Percentiles rank a stretch among this genome's conserved stretches.
These are phyloP conservation scores for Nomada fabriciana DNA, from an alignment of 2,888 invertebrate species.

Conservation along the genomic window DNA sequence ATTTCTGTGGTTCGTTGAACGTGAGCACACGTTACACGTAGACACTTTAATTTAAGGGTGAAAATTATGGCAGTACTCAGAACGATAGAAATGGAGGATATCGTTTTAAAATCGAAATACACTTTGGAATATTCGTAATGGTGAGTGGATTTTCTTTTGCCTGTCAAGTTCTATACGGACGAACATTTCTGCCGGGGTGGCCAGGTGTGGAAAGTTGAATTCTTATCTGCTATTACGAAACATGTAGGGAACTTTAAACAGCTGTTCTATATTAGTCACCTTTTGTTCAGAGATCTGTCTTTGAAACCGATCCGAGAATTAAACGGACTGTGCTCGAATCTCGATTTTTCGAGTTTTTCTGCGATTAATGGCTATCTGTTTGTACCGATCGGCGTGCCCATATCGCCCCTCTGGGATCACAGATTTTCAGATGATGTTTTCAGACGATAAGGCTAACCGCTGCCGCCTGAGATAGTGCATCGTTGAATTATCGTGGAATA, in stretches of 20 bases:
- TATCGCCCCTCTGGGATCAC: conserved; percentile 41
- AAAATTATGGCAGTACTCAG: too few relatives aligned
- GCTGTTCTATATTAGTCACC: too few relatives aligned
- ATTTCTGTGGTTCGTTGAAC: background rate
- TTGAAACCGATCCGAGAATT: background rate
- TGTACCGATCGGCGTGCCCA: conserved; percentile 24
- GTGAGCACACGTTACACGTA: background rate
- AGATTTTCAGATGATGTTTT: conserved; percentile 52
- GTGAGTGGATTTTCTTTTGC: too few relatives aligned
- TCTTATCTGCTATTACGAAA: background rate
- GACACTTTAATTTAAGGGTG: too few relatives aligned
- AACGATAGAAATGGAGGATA: too few relatives aligned
- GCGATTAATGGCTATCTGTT: conserved; percentile 46
- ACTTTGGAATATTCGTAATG: too few relatives aligned
- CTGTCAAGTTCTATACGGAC: too few relatives aligned
- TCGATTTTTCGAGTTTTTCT: conserved; percentile 13
- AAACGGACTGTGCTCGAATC: background rate
- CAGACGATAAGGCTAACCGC: conserved; percentile 38
- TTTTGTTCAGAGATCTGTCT: background rate
- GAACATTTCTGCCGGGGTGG: too few relatives aligned
- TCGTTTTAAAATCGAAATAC: too few relatives aligned
- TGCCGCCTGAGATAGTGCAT: conserved; percentile 43
- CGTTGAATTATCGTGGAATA: conserved; percentile 52
- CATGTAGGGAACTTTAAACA: background rate
- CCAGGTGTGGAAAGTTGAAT: background rate